Conservation (phyloP, 2,888 invertebrate genomes). For the Sycophila texana region DNA sequence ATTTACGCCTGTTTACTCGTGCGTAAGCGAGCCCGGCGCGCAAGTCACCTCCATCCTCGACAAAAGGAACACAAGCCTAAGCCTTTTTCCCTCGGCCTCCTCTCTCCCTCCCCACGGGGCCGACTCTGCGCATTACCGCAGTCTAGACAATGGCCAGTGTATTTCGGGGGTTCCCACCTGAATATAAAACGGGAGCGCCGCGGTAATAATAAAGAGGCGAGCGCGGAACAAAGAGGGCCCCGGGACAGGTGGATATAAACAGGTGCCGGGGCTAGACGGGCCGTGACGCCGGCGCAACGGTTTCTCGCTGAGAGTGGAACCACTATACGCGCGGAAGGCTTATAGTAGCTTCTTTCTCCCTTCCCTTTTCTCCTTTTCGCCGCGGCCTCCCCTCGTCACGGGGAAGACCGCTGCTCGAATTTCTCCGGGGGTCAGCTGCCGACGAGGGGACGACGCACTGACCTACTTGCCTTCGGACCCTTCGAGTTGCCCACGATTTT, state of each 20-base stretch:
- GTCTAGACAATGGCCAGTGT: conserved; percentile 33
- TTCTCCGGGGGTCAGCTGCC: no score
- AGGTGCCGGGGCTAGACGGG: conserved; percentile 36
- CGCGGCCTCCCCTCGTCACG: no score
- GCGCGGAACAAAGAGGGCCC: conserved; percentile 2
- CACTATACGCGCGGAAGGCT: no score
- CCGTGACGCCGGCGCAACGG: conserved; percentile 38
- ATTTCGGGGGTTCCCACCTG: conserved; percentile 42
- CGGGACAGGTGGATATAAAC: conserved; percentile 51
- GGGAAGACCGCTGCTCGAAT: no score
- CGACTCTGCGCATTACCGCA: not conserved
- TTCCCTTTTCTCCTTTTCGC: no score
- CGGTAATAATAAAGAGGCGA: conserved; percentile 26
- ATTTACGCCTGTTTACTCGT: conserved; percentile 46
- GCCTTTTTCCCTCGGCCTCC: conserved; percentile 3
- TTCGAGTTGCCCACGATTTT: no score
- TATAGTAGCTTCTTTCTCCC: not conserved
- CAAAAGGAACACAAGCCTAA: conserved; percentile 28
- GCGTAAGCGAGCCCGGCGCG: conserved; percentile 47
- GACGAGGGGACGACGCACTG: no score
- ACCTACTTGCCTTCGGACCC: no score
- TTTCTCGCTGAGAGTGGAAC: conserved; percentile 21
- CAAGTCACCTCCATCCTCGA: conserved; percentile 16
- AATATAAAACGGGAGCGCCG: conserved; percentile 21
- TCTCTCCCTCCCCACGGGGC: not conserved